A percentile compares a stretch with the other conserved stretches of the same genome.
These are phyloP conservation scores for Ophiothrix spiculata DNA, from an alignment of 35 echinoderm and acorn worm species.

Conservation along the genomic window DNA sequence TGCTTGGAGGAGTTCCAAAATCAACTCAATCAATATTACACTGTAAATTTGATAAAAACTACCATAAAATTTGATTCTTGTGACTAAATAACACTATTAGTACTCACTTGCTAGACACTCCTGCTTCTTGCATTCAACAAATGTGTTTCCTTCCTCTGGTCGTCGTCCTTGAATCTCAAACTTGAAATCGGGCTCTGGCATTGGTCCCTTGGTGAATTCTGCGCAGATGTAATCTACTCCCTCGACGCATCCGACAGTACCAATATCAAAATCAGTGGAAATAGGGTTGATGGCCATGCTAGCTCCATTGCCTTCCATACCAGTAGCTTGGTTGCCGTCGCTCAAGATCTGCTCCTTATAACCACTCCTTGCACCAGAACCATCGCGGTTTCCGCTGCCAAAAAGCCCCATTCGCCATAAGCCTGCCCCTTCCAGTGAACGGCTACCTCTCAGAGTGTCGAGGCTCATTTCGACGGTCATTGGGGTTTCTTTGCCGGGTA, in stretches of 20 bases:
- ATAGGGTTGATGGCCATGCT: conserved; percentile 33
- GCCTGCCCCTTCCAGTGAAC: conserved; percentile 46
- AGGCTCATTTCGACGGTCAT: conserved; percentile 48
- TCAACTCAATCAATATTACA: not conserved
- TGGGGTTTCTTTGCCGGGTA: conserved; percentile 48
- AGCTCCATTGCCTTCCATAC: conserved; percentile 19
- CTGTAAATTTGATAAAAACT: not conserved
- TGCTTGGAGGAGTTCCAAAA: not conserved
- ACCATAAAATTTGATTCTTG: not conserved
- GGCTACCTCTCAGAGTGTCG: conserved; percentile 35
- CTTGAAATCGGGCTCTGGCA: conserved; percentile 61
- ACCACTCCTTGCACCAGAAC: conserved; percentile 41
- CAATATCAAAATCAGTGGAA: conserved; percentile 76
- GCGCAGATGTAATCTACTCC: conserved; percentile 69
- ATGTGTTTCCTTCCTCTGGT: conserved; percentile 10
- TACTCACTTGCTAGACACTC: conserved; percentile 80
- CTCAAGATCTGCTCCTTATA: conserved; percentile 40
- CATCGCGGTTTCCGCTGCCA: conserved; percentile 67
- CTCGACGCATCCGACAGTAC: conserved; percentile 66
- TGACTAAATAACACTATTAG: not conserved
- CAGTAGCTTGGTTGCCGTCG: conserved; percentile 20
- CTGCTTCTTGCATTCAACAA: conserved; percentile 57
- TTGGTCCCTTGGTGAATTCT: conserved; percentile 77
- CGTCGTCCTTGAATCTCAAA: conserved; percentile 33
- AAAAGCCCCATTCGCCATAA: conserved; percentile 75